phyloP scores from a whole-genome alignment of 2,113 vertebrate genomes.

The Gymnobelideus leadbeateri region DNA sequence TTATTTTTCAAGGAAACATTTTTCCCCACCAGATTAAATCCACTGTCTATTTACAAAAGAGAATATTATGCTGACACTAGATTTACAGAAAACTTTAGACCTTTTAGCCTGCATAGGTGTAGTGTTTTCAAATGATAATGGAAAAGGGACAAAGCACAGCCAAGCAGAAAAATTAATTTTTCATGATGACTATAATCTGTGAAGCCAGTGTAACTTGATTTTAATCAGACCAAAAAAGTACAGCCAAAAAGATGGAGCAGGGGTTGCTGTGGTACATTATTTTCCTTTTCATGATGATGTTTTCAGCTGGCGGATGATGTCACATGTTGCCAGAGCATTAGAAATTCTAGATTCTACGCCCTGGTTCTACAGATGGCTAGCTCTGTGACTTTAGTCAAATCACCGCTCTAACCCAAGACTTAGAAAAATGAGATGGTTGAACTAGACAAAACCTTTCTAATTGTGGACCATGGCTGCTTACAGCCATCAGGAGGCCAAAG shows the following conservation, averaged over 20 bases:
- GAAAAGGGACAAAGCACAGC: neutral
- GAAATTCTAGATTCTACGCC: neutral
- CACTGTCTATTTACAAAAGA: conserved; percentile 4
- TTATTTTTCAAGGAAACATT: neutral
- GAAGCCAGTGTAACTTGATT: neutral
- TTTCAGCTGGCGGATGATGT: neutral
- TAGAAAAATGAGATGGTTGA: neutral
- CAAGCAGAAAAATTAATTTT: neutral
- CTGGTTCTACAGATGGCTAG: neutral
- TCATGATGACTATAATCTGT: neutral
- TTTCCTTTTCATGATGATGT: neutral
- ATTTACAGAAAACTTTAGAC: neutral
- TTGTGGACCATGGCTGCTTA: no score
- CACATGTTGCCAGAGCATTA: neutral
- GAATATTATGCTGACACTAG: neutral
- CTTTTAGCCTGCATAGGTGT: neutral
- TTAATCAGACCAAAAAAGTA: neutral
- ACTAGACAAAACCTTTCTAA: neutral
- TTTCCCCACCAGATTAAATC: neutral
- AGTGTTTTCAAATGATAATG: conserved; percentile 6
- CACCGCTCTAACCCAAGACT: neutral
- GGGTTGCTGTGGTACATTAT: neutral
- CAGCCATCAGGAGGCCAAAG: no score
- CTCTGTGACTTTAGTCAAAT: neutral
- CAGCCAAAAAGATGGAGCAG: neutral